Percentiles rank a stretch among this genome's conserved stretches.
phyloP scores from a whole-genome alignment of 2,797 vertebrate genomes.

The Sebastolobus altivelis region DNA sequence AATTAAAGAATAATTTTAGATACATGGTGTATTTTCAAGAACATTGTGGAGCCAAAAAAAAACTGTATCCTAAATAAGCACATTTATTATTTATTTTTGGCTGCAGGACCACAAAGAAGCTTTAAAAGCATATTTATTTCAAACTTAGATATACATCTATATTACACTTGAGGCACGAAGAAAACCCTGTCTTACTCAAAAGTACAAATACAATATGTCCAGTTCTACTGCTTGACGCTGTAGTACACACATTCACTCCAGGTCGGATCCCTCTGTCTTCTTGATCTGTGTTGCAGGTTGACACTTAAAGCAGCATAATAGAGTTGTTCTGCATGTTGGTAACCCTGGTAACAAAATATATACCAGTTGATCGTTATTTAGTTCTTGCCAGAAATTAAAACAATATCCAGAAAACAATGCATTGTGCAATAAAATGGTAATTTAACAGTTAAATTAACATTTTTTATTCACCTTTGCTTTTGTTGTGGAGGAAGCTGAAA shows the following conservation, averaged over 20 bases:
- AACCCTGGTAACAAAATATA: background rate
- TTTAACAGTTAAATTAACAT: background rate
- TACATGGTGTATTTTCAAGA: too few relatives aligned
- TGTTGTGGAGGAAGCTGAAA: background rate
- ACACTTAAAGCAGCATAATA: constrained; percentile 27
- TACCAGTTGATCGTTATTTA: background rate
- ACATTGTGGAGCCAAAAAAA: too few relatives aligned
- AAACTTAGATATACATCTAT: background rate
- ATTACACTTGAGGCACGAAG: background rate
- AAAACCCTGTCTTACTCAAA: background rate
- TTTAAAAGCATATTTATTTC: background rate
- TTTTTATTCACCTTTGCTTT: background rate
- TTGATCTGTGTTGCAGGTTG: background rate
- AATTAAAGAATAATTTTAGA: too few relatives aligned
- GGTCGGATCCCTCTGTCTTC: background rate
- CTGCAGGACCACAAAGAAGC: background rate
- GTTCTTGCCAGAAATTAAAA: background rate
- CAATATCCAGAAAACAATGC: background rate
- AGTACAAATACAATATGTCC: background rate
- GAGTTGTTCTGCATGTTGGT: constrained; percentile 2
- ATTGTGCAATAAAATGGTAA: background rate
- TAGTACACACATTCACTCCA: constrained; percentile 30
- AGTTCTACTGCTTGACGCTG: constrained; percentile 20
- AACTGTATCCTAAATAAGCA: background rate
- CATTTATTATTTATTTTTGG: background rate